These are phyloP conservation scores for Bos indicus DNA, from an alignment of 2,113 vertebrate species.

Conservation along the genomic window DNA sequence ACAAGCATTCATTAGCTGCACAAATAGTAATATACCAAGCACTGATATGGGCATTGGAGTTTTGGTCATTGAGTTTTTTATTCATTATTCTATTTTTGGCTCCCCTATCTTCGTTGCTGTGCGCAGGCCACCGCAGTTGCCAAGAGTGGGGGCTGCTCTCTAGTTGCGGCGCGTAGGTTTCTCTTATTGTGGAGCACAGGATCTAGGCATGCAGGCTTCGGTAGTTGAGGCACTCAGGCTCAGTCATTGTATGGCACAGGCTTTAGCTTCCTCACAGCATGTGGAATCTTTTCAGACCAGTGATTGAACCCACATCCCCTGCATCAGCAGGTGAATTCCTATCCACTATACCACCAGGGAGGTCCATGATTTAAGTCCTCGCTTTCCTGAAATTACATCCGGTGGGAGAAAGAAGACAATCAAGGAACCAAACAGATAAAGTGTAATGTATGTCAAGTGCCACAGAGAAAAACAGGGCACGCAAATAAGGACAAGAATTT, in stretches of 20 bases:
- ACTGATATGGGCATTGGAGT: not conserved
- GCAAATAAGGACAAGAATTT: not conserved
- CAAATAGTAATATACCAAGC: not conserved
- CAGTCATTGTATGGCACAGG: not conserved
- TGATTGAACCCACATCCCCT: not conserved
- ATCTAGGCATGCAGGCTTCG: not conserved
- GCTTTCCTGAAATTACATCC: not conserved
- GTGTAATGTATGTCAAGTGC: not conserved
- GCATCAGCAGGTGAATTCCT: not conserved
- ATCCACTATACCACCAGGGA: not conserved
- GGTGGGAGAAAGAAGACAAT: not conserved
- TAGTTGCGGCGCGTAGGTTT: fast-evolving
- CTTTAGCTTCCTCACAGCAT: not conserved
- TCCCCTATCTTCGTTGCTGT: not conserved
- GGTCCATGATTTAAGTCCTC: not conserved
- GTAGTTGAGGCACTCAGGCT: not conserved
- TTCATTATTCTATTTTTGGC: not conserved
- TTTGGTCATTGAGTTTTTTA: not conserved
- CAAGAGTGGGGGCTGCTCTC: not conserved
- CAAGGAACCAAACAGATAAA: not conserved
- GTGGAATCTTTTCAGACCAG: not conserved
- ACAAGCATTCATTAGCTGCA: not conserved
- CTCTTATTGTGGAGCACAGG: not conserved
- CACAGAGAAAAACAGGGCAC: not conserved
- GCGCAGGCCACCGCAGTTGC: not conserved